phyloP scores from a whole-genome alignment of 2,888 invertebrate species.

The Drosophila niveifrons region DNA sequence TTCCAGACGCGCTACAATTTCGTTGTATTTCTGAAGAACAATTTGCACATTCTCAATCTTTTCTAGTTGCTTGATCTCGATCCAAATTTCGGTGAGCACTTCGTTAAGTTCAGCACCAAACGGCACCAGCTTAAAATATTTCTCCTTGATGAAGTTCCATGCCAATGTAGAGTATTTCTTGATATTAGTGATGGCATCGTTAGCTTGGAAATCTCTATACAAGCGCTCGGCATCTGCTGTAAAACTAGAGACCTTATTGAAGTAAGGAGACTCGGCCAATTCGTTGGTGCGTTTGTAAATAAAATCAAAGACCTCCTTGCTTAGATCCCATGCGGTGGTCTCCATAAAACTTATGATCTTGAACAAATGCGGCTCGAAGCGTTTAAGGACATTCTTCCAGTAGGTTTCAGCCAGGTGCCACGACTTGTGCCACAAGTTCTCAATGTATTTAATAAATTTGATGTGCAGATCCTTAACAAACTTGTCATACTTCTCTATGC shows the following conservation, averaged over 20 bases:
- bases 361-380: conserved; percentile 92
- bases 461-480: conserved; percentile 91
- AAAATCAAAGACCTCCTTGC: conserved; percentile 91
- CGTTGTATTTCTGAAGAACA: conserved; percentile 87
- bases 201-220: conserved; percentile 91
- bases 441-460: conserved; percentile 89
- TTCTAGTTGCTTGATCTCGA: conserved; percentile 88
- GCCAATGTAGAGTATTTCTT: conserved; percentile 90
- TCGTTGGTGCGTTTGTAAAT: conserved; percentile 92
- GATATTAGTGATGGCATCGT: conserved; percentile 92
- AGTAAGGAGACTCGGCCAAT: conserved; percentile 92
- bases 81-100: conserved; percentile 88
- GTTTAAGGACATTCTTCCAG: conserved; percentile 90
- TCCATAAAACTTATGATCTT: conserved; percentile 92
- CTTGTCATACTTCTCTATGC: conserved; percentile 92
- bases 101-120: conserved; percentile 89
- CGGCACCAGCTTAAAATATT: conserved; percentile 89
- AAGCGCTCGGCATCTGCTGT: conserved; percentile 92
- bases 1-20: conserved; percentile 88
- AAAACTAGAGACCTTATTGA: conserved; percentile 91
- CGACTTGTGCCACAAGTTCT: conserved; percentile 90
- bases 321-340: conserved; percentile 90
- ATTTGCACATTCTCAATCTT: conserved; percentile 88
- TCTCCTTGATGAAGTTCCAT: conserved; percentile 89
- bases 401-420: conserved; percentile 88